A percentile compares a stretch with the other conserved stretches of the same genome.
phyloP scores from a whole-genome alignment of 2,113 vertebrate species.

The Psammodynastes pulverulentus region DNA sequence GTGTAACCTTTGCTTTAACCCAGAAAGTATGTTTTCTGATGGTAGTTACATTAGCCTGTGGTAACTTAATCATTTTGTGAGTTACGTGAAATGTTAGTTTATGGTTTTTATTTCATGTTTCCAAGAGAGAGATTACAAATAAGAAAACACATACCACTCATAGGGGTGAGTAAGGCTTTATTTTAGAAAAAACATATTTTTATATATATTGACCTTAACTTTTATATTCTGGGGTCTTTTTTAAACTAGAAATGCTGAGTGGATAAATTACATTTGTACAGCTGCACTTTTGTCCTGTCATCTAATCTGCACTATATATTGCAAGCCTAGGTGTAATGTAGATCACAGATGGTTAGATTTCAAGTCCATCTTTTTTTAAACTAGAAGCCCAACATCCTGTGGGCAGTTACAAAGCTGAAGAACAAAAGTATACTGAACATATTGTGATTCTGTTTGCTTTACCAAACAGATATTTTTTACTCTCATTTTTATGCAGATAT shows the following conservation, averaged over 20 bases:
- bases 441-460: background rate
- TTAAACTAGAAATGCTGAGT: background rate
- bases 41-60: background rate
- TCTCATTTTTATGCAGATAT: background rate
- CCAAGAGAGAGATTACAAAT: background rate
- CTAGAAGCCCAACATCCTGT: background rate
- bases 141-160: background rate
- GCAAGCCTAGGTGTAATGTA: background rate
- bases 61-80: background rate
- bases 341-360: background rate
- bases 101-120: background rate
- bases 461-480: background rate
- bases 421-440: background rate
- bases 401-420: background rate
- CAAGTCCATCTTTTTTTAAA: background rate
- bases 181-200: background rate
- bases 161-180: background rate
- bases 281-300: slow-evolving; percentile 1
- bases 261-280: background rate
- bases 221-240: background rate
- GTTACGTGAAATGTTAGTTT: background rate
- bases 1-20: background rate
- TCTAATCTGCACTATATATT: background rate
- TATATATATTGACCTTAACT: background rate
- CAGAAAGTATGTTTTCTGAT: background rate